Conservation (phyloP, 1,140 invertebrate species). For the Bombus ignitus region DNA sequence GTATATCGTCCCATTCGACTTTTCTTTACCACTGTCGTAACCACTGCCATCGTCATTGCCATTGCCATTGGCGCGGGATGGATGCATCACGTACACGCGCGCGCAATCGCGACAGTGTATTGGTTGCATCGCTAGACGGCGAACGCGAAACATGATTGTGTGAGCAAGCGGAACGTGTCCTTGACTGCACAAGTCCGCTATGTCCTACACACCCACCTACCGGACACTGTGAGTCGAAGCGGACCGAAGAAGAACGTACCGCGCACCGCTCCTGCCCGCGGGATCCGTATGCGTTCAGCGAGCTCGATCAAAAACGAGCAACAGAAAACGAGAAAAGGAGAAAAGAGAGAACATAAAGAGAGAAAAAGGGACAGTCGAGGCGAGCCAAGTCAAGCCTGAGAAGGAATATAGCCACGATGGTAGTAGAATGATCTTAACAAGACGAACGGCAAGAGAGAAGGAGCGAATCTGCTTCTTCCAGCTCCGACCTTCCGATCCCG, state of each 20-base stretch:
- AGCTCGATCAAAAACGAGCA: conserved; percentile 35
- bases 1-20: neutral
- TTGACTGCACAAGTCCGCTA: conserved; percentile 71
- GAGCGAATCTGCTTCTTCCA: conserved; percentile 23
- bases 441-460: conserved; percentile 5
- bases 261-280: conserved; percentile 41
- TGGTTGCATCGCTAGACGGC: conserved; percentile 26
- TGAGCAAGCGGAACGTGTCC: conserved; percentile 69
- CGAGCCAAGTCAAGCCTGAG: neutral
- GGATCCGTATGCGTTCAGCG: conserved; percentile 44
- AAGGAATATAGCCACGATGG: neutral
- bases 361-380: neutral
- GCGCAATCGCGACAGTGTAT: neutral
- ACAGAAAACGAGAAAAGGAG: neutral
- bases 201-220: conserved; percentile 71
- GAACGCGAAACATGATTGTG: conserved; percentile 51
- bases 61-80: neutral
- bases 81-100: neutral
- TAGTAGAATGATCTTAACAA: conserved; percentile 50
- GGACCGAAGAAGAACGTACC: conserved; percentile 43
- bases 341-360: neutral
- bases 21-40: neutral
- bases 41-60: neutral
- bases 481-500: conserved; percentile 68
- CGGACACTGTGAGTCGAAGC: conserved; percentile 44